A percentile compares a stretch with the other conserved stretches of the same genome.
phyloP scores from a whole-genome alignment of 2,888 invertebrate species.

The Chrysina gloriosa region DNA sequence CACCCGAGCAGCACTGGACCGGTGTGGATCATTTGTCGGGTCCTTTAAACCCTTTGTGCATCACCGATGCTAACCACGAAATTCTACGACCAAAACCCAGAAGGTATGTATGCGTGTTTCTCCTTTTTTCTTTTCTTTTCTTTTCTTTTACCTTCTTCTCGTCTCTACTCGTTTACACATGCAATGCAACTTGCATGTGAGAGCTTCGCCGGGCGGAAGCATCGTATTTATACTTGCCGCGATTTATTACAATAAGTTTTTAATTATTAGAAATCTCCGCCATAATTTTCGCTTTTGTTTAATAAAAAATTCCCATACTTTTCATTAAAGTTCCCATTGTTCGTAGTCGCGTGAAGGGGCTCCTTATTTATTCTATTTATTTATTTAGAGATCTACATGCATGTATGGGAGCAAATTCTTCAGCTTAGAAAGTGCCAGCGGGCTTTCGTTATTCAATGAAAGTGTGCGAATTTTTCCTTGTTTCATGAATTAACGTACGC shows the following conservation, averaged over 20 bases:
- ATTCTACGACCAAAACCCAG: slow-evolving; percentile 88
- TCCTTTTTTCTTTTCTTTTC: no score
- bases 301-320: slow-evolving; percentile 20
- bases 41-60: slow-evolving; percentile 74
- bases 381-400: no score
- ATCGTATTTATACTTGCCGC: no score
- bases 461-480: slow-evolving; percentile 27
- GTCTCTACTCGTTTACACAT: no score
- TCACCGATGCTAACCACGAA: slow-evolving; percentile 83
- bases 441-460: slow-evolving; percentile 19
- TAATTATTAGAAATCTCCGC: slow-evolving; percentile 9
- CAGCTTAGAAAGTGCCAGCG: slow-evolving; percentile 4
- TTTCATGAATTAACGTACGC: not conserved
- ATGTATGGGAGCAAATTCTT: no score
- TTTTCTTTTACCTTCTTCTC: not conserved
- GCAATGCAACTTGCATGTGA: no score
- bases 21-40: slow-evolving; percentile 72
- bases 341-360: no score
- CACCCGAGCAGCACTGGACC: slow-evolving; percentile 61
- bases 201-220: no score
- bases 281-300: slow-evolving; percentile 20
- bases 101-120: slow-evolving; percentile 70
- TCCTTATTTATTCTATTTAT: no score
- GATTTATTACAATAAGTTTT: no score
- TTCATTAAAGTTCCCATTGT: not conserved